Evolutionary conservation across 2,113 vertebrate species (phyloP), one percentile per base, ranked within the genome.

Genomic region (Rhagologus leucostigma): DNA sequence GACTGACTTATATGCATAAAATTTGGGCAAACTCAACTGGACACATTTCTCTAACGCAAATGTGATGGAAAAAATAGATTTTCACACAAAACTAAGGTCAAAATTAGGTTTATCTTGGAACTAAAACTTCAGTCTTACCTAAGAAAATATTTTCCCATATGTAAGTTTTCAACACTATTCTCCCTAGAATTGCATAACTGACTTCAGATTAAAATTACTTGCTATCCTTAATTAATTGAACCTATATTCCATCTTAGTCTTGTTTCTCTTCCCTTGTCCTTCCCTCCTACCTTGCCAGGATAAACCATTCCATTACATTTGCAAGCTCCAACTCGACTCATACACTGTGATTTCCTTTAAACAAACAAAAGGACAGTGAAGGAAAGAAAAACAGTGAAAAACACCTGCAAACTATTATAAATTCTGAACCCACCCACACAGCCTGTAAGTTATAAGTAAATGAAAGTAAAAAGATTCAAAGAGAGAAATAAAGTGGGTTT

Each of bases 341-440:
- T 84, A 97, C 96, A 94, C 93, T 90, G 90, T 91, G 94, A 96
- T 96, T 98, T 97, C 96, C 90, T 97, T 97, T 94, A 97, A 97
- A 95, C 91, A 97, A 97, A 96, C 90, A 97, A 84, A 83, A 87
- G 91, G 96, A 96, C 95, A 96, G 91, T 27, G 74, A 97, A 95
- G 56, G 87, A 92, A 84, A 85, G 95, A 90, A 96, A 97, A 97
- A 95, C 95, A 97, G 53, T 46, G 83, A 95, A 90, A 96, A 91
- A 85, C 96, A 97, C 98, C 95, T 98, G 97, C 94, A 94, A 94
- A 84, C 95, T 73, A 97, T 97, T 97, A 97, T 22, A 86, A 95
- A 89, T 87, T 84, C 84, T 75, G 84, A 69, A 95, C 86, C 94
- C 95, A 96, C 96, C 93, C 95, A 96, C 89, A 29, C 82, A 75